Base-by-base conservation (phyloP, 2,888 invertebrate genomes). In the Patella pellucida region DNA sequence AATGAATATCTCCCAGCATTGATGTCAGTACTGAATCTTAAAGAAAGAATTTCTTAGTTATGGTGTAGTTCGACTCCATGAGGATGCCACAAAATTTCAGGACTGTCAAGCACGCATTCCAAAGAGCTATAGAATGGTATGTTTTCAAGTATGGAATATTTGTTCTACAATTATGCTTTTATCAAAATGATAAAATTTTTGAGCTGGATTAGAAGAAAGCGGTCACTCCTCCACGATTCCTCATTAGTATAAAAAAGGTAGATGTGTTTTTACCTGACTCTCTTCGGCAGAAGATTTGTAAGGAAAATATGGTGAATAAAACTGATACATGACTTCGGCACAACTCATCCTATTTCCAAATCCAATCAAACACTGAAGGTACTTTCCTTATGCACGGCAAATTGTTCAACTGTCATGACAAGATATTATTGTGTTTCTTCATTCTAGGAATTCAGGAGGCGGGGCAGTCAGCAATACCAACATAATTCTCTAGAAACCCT, bases 251-350 rank as follows among this genome's bases (percentile, higher is more conserved):
- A 41, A 41, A 41, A 41, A 9, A 9, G 12, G 23, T 23, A 62
- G 23, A 2, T 23, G 62, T 23, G 23, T 16, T 27, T 69, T 82
- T 78, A 82, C 82, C 80, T 82, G 82, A 14, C 72, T 73, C 72
- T 82, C 82, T 50, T 82, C 82, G 50, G 78, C 69, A 27, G 80
- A 72, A 14, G 80, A 77, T 74, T 82, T 82, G 76, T 82, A 82
- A 41, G 82, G 79, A 54, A 82, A 82, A 71, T 82, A 82, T 14
- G 82, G 82, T 19, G 82, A 82, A 74, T 82, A 82, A 76, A 82
- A 82, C 76, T 82, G 82, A 78, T 82, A 82, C 82, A 82, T 82
- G 56, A 82, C 79, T 77, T 82, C 82, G 70, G 81, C 77, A 74
- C 82, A 82, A 70, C 80, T 82, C 82, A 80, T 82, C 12, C 56